Percentiles rank a stretch among this genome's conserved stretches.
These are phyloP conservation scores for Gnatocerus cornutus DNA, from an alignment of 2,888 invertebrate species.

Conservation along the genomic window DNA sequence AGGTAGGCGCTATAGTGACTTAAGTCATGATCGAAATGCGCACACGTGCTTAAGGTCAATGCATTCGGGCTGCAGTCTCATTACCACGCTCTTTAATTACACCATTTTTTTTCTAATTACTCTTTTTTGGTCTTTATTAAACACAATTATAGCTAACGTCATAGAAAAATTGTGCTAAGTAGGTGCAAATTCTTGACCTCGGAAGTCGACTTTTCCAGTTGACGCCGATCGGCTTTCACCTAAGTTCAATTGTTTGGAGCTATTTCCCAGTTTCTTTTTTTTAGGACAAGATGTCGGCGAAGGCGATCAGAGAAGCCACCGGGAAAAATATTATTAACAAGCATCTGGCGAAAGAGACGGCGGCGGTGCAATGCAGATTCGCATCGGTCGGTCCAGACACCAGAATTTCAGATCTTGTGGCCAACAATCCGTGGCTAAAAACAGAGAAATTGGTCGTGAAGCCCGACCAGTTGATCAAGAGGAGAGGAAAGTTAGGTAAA, in stretches of 20 bases:
- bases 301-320: conserved; percentile 95
- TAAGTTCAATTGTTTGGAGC: not conserved
- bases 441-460: conserved; percentile 95
- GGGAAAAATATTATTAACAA: conserved; percentile 94
- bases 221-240: not conserved
- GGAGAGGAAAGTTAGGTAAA: conserved; percentile 92
- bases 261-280: conserved; percentile 15
- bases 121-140: no score
- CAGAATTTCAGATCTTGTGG: conserved; percentile 83
- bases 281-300: conserved; percentile 87
- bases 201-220: conserved; percentile 4
- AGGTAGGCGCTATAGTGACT: conserved; percentile 1
- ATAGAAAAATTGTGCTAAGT: conserved; percentile 12
- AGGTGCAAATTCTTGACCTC: conserved; percentile 24
- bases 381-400: conserved; percentile 86
- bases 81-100: not conserved
- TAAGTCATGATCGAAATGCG: not conserved
- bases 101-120: no score
- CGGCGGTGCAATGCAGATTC: conserved; percentile 84
- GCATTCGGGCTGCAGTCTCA: not conserved
- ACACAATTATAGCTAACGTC: conserved; percentile 1
- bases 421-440: conserved; percentile 89
- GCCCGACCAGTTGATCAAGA: conserved; percentile 98
- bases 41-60: conserved; percentile 16
- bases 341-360: conserved; percentile 79